Evolutionary conservation across 2,797 vertebrate species (phyloP), one percentile per base, ranked within the genome.

Genomic region (Tiaroga cobitis): DNA sequence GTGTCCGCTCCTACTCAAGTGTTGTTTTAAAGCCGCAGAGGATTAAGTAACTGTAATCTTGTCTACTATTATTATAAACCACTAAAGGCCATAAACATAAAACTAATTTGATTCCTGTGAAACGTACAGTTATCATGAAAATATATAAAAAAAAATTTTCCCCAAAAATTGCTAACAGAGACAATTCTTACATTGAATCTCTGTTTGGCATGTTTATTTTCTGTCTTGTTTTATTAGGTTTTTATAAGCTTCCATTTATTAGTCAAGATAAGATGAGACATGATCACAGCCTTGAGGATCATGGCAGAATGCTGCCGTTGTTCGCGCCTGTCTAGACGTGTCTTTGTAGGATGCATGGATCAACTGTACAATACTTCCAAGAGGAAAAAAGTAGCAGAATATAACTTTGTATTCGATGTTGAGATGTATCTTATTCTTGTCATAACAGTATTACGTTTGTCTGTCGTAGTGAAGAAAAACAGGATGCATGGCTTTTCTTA

Each of bases 1-100:
- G 98, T 67, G 96, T 99, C 43, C 94, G 95, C 81, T 96, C 97
- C 37, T 96, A 97, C 24, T 98, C 97, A 51, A 97, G 96, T 24
- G 92, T 99, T 70, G 91, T 98, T 90, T 90, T 99, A 91, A 97
- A 96, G 89, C 98, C 98, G 79, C 98, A 99, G 92, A 96, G 95
- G 72, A 82, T 86, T 43, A 95, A 95, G 90, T 96, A 85, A 82
- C 56, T 5, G 24, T 18, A 13, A 49, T 26, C 82, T 43, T 32
- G 11, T 18, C 39, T 37, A 11, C 19, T 37, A n/a, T 29, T 80
- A 26, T n/a, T 46, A 49, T 13, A 73, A 72, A 85, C 76, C 76
- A 73, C 76, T 46, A 79, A 80, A 72, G 26, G 19, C 26, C 9
- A 0, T 61, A 32, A 56, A 37, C 24, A 11, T 43, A 76, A 54